A percentile compares a stretch with the other conserved stretches of the same genome.
These are phyloP conservation scores for Agrotis ipsilon DNA, from an alignment of 2,888 invertebrate genomes.

Conservation along the genomic window DNA sequence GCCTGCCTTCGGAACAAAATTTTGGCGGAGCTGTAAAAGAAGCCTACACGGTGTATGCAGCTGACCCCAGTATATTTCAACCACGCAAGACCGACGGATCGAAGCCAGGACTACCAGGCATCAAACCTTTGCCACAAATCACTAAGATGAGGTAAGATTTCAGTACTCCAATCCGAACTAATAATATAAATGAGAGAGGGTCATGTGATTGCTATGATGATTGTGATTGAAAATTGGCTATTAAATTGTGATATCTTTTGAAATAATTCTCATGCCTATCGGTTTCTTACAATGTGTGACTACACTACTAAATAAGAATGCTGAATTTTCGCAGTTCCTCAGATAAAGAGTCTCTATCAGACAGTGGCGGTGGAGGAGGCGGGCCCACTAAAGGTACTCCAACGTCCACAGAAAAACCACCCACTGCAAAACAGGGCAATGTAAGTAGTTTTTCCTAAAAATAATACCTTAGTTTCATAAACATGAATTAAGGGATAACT, in stretches of 20 bases:
- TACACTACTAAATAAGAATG: not conserved
- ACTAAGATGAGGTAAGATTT: constrained; percentile 92
- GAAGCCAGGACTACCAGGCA: constrained; percentile 82
- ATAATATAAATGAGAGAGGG: too few species aligned
- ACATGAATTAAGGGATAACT: too few species aligned
- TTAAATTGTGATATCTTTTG: not conserved
- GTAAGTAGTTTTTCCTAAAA: constrained; percentile 68
- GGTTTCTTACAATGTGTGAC: too few species aligned
- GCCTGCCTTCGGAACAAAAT: constrained; percentile 94
- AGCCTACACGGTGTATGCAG: constrained; percentile 95
- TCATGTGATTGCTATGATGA: not conserved
- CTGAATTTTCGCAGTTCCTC: constrained; percentile 88
- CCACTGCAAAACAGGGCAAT: constrained; percentile 80
- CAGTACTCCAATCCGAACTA: too few species aligned
- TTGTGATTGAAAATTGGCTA: not conserved
- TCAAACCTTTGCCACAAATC: constrained; percentile 90
- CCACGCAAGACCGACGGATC: constrained; percentile 78
- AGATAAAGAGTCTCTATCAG: constrained; percentile 94
- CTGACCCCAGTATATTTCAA: constrained; percentile 95
- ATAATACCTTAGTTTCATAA: too few species aligned
- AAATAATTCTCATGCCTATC: too few species aligned
- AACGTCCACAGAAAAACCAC: constrained; percentile 80
- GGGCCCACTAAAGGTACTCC: constrained; percentile 82
- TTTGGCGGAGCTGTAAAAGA: constrained; percentile 94
- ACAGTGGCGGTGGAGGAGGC: constrained; percentile 88